Base-by-base conservation (phyloP, 2,113 vertebrate genomes). In the Triplophysa rosa region DNA sequence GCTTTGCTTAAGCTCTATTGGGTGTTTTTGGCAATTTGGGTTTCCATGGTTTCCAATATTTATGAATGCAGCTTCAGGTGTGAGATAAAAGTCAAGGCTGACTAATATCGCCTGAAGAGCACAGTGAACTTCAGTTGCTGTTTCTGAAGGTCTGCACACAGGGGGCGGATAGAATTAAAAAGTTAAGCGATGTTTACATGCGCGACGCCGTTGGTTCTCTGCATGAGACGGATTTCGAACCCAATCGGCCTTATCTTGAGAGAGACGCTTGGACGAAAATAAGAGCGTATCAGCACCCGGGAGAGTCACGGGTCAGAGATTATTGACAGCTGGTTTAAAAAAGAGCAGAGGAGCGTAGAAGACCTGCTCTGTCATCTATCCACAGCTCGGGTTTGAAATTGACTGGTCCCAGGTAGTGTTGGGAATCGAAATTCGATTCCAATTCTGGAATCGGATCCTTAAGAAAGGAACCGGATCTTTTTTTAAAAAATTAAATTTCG, bases 261-360 rank as follows among this genome's bases (percentile, higher is more conserved):
- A 52, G 45, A 52, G 37, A 62, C 61, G 64, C 73, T 76, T 21
- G 61, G 33, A 17, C 17, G 29, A 47, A 76, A 76, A 76, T 17
- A 19, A 65, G 17, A 54, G 61, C 24, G 33, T 11, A 52, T 76
- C 61, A 76, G 72, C 72, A 63, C 23, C 72, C 29, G 26, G 45
- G 10, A 65, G 61, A 64, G 62, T 65, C 73, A 65, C 29, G 62
- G 73, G 73, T 76, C 73, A 76, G 61, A 65, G 73, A 45, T 65
- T 76, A 64, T 12, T 37, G 45, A 23, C 19, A 11, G 45, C 42
- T 49, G 73, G 10, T 65, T 76, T 65, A 76, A 76, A 47, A 21
- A 37, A 76, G 17, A 33, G 61, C 62, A 37, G 21, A 65, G 23
- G 24, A 65, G 23, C 11, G 6, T 45, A 68, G 58, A 45, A 72